Evolutionary conservation across 1,140 invertebrate genomes (phyloP), one percentile per base, ranked within the genome.

Genomic region (Ectropis grisescens): DNA sequence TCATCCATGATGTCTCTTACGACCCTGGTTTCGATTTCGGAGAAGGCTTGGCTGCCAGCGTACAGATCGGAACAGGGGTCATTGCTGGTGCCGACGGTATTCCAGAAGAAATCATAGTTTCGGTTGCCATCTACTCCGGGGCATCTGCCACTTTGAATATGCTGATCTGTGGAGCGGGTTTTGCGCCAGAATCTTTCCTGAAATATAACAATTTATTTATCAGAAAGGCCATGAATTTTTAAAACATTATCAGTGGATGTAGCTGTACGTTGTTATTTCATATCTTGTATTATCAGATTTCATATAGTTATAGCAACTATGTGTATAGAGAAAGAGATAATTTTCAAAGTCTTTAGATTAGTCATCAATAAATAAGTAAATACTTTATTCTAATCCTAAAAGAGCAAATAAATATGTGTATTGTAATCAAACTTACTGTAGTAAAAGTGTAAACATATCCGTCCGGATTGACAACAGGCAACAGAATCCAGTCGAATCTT

Each of bases 21-120:
- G 8, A 85, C 81, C 11, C 56, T 61, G 0, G 87, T 86, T 66
- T 94, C 92, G 0, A 82, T 65, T 71, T 94, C 93, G 0, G 91
- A 93, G 53, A 92, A 92, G 1, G 89, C 48, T 2, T 47, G 52
- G 0, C 72, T 57, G 0, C 93, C 92, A 13, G 85, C 85, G 62
- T 85, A 94, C 1, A 83, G 88, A 1, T 92, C 87, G 2, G 66
- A 56, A n/a, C 92, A 94, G 1, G 87, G 85, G 45, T 82, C 74
- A 1, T 54, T 71, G 23, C 88, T 91, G 1, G 89, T 87, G 1
- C 92, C 91, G 9, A 58, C 47, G 35, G 65, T 74, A 70, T 75
- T 80, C 88, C 87, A 90, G 31, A 84, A 72, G 47, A 85, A 78
- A 15, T 82, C 84, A 42, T 82, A 88, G 43, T 88, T 87, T 1